These are phyloP conservation scores for Trachymyrmex septentrionalis DNA, from an alignment of 1,140 invertebrate species.

Conservation along the genomic window DNA sequence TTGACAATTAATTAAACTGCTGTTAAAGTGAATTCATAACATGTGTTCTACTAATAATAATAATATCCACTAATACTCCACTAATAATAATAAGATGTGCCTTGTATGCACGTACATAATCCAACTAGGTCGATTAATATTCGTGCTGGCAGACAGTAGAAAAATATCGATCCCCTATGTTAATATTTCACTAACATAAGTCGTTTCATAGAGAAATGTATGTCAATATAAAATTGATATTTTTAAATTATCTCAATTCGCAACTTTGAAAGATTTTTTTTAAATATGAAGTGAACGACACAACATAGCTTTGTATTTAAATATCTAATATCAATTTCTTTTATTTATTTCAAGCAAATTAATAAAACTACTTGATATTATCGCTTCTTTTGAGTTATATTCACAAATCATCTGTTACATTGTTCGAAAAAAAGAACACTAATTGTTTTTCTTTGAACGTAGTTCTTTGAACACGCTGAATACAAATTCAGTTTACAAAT, in stretches of 20 bases:
- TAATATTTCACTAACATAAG: conserved; percentile 14
- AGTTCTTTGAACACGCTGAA: too few species aligned
- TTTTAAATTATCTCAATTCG: not conserved
- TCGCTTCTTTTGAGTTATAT: not conserved
- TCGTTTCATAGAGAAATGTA: not conserved
- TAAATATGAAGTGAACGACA: not conserved
- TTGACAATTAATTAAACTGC: not conserved
- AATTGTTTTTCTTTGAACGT: too few species aligned
- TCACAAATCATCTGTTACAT: too few species aligned
- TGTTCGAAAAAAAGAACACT: too few species aligned
- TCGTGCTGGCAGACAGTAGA: conserved; percentile 11
- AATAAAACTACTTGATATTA: not conserved
- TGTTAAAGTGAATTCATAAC: not conserved
- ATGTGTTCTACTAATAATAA: too few species aligned
- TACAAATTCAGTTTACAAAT: too few species aligned
- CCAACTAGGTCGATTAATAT: conserved; percentile 53
- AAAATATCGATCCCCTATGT: conserved; percentile 48
- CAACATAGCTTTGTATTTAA: not conserved
- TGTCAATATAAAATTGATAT: conserved; percentile 30
- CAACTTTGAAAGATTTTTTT: not conserved
- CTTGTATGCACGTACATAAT: not conserved
- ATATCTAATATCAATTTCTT: not conserved
- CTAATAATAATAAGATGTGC: not conserved
- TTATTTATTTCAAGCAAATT: not conserved
- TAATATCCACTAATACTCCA: too few species aligned